Base-by-base conservation (phyloP, 2,113 vertebrate genomes). In the Malurus melanocephalus region DNA sequence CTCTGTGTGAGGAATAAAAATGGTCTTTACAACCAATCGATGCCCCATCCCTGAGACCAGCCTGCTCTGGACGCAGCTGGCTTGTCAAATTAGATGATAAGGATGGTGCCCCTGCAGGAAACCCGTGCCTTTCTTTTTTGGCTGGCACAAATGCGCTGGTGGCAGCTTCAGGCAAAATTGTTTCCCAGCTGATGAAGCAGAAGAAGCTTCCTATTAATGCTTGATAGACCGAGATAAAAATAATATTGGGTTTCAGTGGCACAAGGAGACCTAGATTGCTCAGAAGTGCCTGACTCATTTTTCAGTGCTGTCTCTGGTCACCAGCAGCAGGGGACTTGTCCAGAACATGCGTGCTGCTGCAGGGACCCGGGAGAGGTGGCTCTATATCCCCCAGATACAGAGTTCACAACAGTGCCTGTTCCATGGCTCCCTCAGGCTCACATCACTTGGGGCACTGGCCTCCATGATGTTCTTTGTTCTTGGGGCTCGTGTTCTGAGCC, bases 331-430 rank as follows among this genome's bases (percentile, higher is more conserved):
- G 10, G 13, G 13, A 32, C 23, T 20, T 0, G 0, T 38, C 21
- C 13, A 27, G 40, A 59, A 17, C 1, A 1, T 72, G n/a, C 4
- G 20, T 67, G 53, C 51, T 74, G 17, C 33, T 30, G 24, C 60
- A 28, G 40, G 20, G 26, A 22, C 8, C 35, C 0, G 0, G 11
- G 10, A 57, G 3, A 2, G 2, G 18, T 56, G 43, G 9, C 53
- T 68, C 21, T 74, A 32, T 43, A 24, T 6, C 3, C 43, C 6
- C 9, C 0, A 0, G 65, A 38, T 38, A 38, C 10, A 38, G 38
- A 38, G 57, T 72, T 67, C 43, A 14, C 46, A 33, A 1, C 0
- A 0, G 4, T 11, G 17, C 28, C 45, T 77, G 28, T 18, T 74
- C 40, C 43, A 7, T 14, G 0, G 1, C 35, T 69, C 27, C 4